phyloP scores from a whole-genome alignment of 1,140 invertebrate species.

The Diorhabda sublineata region DNA sequence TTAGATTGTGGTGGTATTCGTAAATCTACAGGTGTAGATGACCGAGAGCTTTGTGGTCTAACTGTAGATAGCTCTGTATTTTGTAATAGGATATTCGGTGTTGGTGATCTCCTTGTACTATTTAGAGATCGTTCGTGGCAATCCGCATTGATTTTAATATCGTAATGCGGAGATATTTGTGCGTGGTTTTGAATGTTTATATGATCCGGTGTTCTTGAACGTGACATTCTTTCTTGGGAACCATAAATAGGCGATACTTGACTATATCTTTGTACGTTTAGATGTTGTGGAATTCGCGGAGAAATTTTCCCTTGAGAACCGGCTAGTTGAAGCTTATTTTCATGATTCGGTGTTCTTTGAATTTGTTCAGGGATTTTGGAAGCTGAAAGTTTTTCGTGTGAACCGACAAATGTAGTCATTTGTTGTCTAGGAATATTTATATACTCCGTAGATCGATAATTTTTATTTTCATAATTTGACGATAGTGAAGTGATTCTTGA shows the following conservation, averaged over 20 bases:
- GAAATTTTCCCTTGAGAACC: not conserved
- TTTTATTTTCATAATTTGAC: not conserved
- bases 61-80: constrained; percentile 22
- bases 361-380: not conserved
- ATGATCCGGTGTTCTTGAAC: not conserved
- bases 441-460: not conserved
- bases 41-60: constrained; percentile 7
- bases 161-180: constrained; percentile 16
- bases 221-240: constrained; percentile 11
- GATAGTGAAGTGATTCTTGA: not conserved
- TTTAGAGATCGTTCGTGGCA: not conserved
- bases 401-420: not conserved
- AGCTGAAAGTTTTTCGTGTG: not conserved
- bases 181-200: constrained; percentile 7
- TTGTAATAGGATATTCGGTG: constrained; percentile 20
- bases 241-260: constrained; percentile 6
- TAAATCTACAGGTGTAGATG: constrained; percentile 23
- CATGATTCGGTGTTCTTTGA: not conserved
- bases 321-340: not conserved
- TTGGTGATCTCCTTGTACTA: constrained; percentile 20
- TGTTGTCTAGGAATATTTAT: not conserved
- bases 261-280: not conserved
- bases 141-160: constrained; percentile 11
- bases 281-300: not conserved
- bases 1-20: constrained; percentile 18